Percentiles rank a stretch among this genome's conserved stretches.
Evolutionary conservation across 2,113 vertebrate genomes (phyloP).

Genomic region (Nycticebus coucang): DNA sequence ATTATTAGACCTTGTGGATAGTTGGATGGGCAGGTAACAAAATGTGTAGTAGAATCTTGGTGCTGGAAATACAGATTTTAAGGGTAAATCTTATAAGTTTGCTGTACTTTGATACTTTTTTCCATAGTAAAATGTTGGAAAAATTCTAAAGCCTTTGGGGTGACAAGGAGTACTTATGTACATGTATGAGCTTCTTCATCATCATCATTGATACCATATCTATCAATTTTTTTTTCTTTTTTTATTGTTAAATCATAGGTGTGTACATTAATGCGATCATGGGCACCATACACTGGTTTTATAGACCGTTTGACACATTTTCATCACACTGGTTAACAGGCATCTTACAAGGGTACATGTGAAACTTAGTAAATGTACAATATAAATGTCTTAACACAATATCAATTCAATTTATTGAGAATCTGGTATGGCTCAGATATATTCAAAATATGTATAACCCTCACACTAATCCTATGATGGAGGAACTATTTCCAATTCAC

Average conservation of each 20-base stretch:
- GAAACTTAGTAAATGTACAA: no score
- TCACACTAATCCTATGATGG: neutral
- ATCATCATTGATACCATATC: neutral
- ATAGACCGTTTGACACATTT: no score
- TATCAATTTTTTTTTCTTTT: neutral
- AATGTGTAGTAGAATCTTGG: neutral
- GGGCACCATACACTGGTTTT: no score
- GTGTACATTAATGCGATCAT: no score
- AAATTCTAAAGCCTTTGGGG: neutral
- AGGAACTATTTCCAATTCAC: neutral
- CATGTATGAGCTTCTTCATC: neutral
- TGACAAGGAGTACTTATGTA: neutral
- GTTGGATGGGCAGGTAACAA: neutral
- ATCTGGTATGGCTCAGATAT: neutral
- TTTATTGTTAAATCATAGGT: no score
- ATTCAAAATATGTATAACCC: neutral
- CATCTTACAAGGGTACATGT: no score
- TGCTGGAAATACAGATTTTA: neutral
- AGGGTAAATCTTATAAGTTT: neutral
- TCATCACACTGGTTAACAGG: no score
- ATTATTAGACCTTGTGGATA: neutral
- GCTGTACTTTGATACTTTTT: neutral
- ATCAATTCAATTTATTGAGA: neutral
- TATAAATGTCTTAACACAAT: no score
- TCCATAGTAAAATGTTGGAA: neutral